Percentiles rank a stretch among this genome's conserved stretches.
Conservation (phyloP, 2,113 vertebrate genomes). For the Beaufortia kweichowensis region DNA sequence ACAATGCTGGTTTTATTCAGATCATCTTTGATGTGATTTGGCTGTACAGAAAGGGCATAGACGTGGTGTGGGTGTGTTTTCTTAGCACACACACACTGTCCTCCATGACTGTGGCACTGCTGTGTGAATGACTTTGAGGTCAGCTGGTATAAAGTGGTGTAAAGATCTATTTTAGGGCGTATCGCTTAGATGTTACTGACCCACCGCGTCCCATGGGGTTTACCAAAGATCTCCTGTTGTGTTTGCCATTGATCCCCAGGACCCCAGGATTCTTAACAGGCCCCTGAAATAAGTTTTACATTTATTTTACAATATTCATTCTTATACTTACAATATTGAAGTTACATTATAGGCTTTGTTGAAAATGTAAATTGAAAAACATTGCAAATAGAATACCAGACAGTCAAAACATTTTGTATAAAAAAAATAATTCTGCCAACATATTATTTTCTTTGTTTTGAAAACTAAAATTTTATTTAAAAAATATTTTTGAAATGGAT, state of each 20-base stretch:
- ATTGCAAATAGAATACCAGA: too few species aligned
- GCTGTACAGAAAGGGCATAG: neutral
- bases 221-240: neutral
- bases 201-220: neutral
- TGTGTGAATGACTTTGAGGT: slow-evolving; percentile 33
- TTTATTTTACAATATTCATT: too few species aligned
- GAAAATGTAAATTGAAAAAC: too few species aligned
- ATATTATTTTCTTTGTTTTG: too few species aligned
- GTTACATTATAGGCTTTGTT: too few species aligned
- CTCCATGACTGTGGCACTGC: slow-evolving; percentile 28
- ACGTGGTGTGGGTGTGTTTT: slow-evolving; percentile 7
- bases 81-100: slow-evolving; percentile 15
- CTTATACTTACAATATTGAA: too few species aligned
- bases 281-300: too few species aligned
- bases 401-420: too few species aligned
- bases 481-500: too few species aligned
- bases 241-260: neutral
- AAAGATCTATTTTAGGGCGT: slow-evolving; percentile 21
- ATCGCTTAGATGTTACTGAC: slow-evolving; percentile 19
- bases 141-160: slow-evolving; percentile 8
- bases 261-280: too few species aligned
- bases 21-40: neutral
- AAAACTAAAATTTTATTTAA: too few species aligned
- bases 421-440: too few species aligned
- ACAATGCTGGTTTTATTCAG: slow-evolving; percentile 1